These are phyloP conservation scores for Centropus unirufus DNA, from an alignment of 2,113 vertebrate genomes.

Conservation along the genomic window DNA sequence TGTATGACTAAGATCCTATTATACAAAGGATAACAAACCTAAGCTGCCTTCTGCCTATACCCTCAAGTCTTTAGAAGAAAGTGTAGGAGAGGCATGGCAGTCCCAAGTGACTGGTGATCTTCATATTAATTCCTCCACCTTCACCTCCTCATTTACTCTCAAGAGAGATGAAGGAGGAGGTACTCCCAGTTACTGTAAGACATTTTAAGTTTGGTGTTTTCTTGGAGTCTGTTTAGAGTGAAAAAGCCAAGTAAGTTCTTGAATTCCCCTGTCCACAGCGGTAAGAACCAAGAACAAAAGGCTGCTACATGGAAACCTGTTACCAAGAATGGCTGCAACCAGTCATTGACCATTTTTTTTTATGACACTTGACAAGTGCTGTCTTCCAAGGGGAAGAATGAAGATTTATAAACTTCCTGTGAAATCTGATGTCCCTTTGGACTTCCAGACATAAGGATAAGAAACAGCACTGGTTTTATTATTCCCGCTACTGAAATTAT, in stretches of 20 bases:
- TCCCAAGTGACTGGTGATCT: background rate
- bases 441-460: background rate
- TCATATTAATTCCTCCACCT: background rate
- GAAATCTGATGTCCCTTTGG: background rate
- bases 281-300: background rate
- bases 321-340: background rate
- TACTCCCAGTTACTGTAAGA: background rate
- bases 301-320: background rate
- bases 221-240: background rate
- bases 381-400: background rate
- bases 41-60: background rate
- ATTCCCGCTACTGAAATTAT: background rate
- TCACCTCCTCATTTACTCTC: background rate
- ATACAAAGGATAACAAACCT: conserved; percentile 6
- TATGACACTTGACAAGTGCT: background rate
- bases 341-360: background rate
- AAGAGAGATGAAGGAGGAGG: background rate
- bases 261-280: background rate
- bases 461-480: background rate
- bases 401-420: background rate
- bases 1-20: background rate
- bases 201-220: background rate
- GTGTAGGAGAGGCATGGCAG: background rate
- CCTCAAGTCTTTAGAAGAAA: background rate
- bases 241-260: background rate